Evolutionary conservation across 2,888 invertebrate genomes (phyloP).

Genomic region (Trissonchulus latispiculum): DNA sequence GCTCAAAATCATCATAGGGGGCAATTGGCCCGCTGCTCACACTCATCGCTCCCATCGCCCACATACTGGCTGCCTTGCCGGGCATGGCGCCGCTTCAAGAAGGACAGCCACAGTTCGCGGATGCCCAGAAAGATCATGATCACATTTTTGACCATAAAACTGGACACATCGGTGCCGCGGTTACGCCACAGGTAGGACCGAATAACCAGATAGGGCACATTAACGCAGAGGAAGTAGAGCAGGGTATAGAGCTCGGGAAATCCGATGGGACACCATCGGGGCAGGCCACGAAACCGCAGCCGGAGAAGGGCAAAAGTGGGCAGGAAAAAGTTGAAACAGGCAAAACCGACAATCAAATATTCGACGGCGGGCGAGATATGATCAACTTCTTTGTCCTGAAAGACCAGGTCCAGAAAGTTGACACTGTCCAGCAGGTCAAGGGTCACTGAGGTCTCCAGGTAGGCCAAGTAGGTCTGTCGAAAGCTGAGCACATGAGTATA

Average conservation of each 20-base stretch:
- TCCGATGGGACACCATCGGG: conserved; percentile 33
- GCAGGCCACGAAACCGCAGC: conserved; percentile 47
- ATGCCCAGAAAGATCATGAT: conserved; percentile 50
- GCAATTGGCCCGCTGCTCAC: too few relatives aligned
- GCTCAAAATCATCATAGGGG: too few relatives aligned
- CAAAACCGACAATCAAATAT: conserved; percentile 49
- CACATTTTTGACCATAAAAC: conserved; percentile 55
- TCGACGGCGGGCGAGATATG: conserved; percentile 38
- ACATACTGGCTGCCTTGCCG: too few relatives aligned
- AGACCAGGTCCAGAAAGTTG: conserved; percentile 50
- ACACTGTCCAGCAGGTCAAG: conserved; percentile 55
- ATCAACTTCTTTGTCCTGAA: conserved; percentile 34
- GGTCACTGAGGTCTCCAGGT: conserved; percentile 50
- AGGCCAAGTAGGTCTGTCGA: conserved; percentile 50
- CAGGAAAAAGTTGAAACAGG: conserved; percentile 52
- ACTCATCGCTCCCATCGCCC: too few relatives aligned
- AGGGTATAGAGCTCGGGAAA: conserved; percentile 49
- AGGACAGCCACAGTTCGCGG: conserved; percentile 31
- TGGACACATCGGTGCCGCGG: conserved; percentile 47
- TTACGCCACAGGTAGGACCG: conserved; percentile 50
- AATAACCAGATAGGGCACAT: conserved; percentile 52
- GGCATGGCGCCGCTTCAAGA: neutral
- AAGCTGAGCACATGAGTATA: conserved; percentile 49
- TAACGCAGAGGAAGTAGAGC: conserved; percentile 50
- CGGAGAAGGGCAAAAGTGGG: conserved; percentile 53